Conservation (phyloP, 2,113 vertebrate genomes). For the Hemichromis elongatus region DNA sequence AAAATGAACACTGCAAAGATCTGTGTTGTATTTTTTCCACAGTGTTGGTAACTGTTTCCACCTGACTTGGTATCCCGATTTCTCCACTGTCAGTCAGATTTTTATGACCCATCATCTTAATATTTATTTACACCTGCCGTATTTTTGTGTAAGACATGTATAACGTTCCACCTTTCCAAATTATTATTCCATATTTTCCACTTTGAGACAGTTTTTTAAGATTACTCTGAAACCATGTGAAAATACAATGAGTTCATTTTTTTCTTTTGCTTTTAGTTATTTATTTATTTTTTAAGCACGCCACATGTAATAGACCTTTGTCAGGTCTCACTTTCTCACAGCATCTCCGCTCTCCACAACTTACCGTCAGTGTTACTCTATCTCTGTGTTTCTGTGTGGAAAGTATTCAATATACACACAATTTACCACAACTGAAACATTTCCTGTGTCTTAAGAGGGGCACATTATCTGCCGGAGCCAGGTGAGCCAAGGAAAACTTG, state of each 20-base stretch:
- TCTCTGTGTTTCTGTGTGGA: slow-evolving; percentile 37
- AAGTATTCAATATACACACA: slow-evolving; percentile 43
- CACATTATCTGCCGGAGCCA: not conserved
- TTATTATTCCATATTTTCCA: not conserved
- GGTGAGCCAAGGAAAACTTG: not conserved
- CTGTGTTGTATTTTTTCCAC: not conserved
- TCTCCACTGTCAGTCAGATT: not conserved
- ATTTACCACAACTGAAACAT: slow-evolving; percentile 1
- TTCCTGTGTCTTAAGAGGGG: not conserved
- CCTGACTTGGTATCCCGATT: not conserved
- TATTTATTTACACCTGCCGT: not conserved
- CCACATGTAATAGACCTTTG: not conserved
- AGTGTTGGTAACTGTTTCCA: not conserved
- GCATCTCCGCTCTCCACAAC: not conserved
- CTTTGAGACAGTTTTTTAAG: accelerated
- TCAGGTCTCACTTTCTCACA: not conserved
- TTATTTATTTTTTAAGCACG: not conserved
- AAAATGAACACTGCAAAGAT: accelerated
- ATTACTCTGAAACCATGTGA: not conserved
- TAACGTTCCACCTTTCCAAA: not conserved
- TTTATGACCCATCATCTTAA: not conserved
- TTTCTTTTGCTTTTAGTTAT: not conserved
- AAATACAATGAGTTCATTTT: not conserved
- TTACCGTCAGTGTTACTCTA: slow-evolving; percentile 20
- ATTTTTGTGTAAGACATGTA: not conserved